These are phyloP conservation scores for Galago senegalensis DNA, from an alignment of 2,797 vertebrate genomes.

Conservation along the genomic window DNA sequence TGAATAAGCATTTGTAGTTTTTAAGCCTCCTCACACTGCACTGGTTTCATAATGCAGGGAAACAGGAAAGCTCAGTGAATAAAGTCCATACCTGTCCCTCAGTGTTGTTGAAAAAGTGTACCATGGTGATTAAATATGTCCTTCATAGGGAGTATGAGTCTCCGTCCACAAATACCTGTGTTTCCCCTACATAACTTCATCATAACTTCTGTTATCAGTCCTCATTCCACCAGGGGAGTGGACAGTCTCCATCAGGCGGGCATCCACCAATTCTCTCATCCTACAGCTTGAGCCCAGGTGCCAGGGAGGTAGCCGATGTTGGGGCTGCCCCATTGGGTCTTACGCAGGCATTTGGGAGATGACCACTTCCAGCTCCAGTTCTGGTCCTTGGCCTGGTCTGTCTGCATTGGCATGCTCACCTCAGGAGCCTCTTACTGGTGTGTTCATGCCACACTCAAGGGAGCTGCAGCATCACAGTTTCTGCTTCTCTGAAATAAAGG, in stretches of 20 bases:
- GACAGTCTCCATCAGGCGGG: neutral
- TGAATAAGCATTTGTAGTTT: constrained; percentile 19
- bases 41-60: constrained; percentile 30
- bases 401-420: rapidly evolving
- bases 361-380: no score
- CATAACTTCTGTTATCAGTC: neutral
- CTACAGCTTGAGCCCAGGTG: neutral
- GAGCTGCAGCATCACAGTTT: neutral
- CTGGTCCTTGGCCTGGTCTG: neutral
- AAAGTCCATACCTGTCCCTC: neutral
- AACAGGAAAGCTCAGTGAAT: neutral
- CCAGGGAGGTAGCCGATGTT: neutral
- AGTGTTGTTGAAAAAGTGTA: neutral
- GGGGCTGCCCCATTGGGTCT: neutral
- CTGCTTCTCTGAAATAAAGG: constrained; percentile 11
- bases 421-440: neutral
- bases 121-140: neutral
- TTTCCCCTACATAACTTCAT: neutral
- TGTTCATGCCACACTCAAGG: neutral
- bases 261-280: neutral
- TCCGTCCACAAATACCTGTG: neutral
- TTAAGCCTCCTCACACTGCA: neutral
- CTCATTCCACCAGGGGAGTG: neutral
- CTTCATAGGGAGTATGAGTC: neutral
- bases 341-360: neutral